Base-by-base conservation (phyloP, 1,140 invertebrate genomes). In the Cephus cinctus region DNA sequence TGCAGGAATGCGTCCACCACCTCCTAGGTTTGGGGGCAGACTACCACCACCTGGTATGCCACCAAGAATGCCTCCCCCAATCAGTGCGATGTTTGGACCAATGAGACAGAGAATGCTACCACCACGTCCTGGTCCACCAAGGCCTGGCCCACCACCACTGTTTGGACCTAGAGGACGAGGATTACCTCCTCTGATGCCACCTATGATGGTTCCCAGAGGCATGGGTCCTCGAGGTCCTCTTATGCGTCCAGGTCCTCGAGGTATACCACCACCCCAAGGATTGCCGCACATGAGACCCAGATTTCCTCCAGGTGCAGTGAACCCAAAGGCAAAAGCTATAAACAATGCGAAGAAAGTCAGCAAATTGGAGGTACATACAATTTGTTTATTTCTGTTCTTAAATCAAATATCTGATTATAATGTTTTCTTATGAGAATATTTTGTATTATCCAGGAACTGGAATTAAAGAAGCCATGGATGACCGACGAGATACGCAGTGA, bases 401-500 rank as follows among this genome's bases (percentile, higher is more conserved):
- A n/a, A n/a, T n/a, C n/a, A n/a, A n/a, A n/a, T n/a, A n/a, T n/a
- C n/a, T n/a, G n/a, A 19, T 27, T 21, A 14, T 8, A 22, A 18
- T n/a, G 38, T 44, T 52, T 54, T 41, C 45, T 53, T 50, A n/a
- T n/a, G n/a, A n/a, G 6, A 20, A 15, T 18, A 31, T 30, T 31
- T 39, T 43, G 19, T 35, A 19, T 2, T 54, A 15, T 14, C 22
- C 50, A 77, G 71, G 75, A 75, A 55, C 48, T 71, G 42, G 64
- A 75, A 50, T 62, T 77, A 57, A 73, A 68, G 41, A 80, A 80
- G 50, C 77, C 79, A 23, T 81, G 79, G 79, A 77, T 81, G 66
- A 79, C 77, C 11, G 78, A 79, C 50, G 72, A 73, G 47, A 79
- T 81, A 59, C 77, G 78, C 46, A 73, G 61, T 57, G 79, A 81